Base-by-base conservation (phyloP, 2,888 invertebrate species). In the Macrosoma leucophasiata region DNA sequence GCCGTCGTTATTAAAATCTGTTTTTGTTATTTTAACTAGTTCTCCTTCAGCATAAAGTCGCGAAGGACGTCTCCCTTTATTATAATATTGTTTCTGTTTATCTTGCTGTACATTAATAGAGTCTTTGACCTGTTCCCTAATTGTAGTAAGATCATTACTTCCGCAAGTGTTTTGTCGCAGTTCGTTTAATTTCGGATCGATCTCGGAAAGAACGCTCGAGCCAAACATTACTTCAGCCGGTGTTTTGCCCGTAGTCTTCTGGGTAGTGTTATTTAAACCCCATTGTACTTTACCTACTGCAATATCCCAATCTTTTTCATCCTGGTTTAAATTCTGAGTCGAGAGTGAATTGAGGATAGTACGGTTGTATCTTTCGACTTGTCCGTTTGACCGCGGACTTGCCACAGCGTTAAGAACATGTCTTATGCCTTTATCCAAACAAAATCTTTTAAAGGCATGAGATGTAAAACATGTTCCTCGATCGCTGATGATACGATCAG, bases 171-270 rank as follows among this genome's bases (percentile, higher is more conserved):
- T 7, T 5, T 5, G 7, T 17, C 17, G 4, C 17, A 4, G 7
- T 17, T 17, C 17, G 7, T 7, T 7, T 7, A n/a, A n/a, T n/a
- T n/a, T n/a, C n/a, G 14, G n/a, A 14, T 29, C 29, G 9, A 22
- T 7, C 9, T n/a, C 13, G 3, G 21, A 8, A 29, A 2, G 12
- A 10, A 4, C 17, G 3, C 4, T 31, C 4, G 7, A 17, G 4
- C 61, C 47, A 2, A 60, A 58, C n/a, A 87, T 35, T 8, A 59
- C 34, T 17, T 45, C 37, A 3, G 41, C 13, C 7, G 47, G 34
- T 6, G 41, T 29, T 11, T 39, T 37, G 13, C 33, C 20, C 9
- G 41, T 45, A n/a, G 36, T 29, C 3, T 37, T 13, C 31, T 45
- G 39, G 20, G 33, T 15, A 6, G 42, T 37, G 18, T 40, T 42